Percentiles rank a stretch among this genome's conserved stretches.
These are phyloP conservation scores for Lanius ludovicianus DNA, from an alignment of 2,113 vertebrate genomes.

Conservation along the genomic window DNA sequence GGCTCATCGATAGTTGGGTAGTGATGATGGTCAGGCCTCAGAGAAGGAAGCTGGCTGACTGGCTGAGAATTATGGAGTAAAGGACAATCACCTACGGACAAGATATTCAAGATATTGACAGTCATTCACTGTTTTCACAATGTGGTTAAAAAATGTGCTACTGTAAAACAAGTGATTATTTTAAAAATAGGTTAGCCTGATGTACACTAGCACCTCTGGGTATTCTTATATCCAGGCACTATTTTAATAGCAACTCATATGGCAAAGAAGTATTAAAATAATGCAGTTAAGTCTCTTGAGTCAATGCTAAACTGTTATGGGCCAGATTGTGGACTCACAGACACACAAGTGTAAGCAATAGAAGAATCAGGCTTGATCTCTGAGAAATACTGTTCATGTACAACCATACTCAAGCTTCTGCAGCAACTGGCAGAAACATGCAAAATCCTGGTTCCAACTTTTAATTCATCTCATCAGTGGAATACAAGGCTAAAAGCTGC, in stretches of 20 bases:
- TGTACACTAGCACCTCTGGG: neutral
- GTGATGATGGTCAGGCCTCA: conserved; percentile 93
- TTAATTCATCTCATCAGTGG: neutral
- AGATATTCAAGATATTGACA: conserved; percentile 80
- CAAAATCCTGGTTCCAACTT: conserved; percentile 28
- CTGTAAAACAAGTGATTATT: conserved; percentile 58
- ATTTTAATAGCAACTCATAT: conserved; percentile 20
- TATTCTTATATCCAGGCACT: conserved; percentile 6
- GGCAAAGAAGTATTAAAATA: conserved; percentile 19
- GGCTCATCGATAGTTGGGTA: conserved; percentile 94
- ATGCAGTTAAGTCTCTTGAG: neutral
- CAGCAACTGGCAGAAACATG: neutral
- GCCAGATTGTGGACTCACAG: conserved; percentile 36
- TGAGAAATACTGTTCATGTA: conserved; percentile 21
- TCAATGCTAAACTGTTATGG: neutral
- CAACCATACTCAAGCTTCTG: neutral
- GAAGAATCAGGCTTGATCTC: conserved; percentile 54
- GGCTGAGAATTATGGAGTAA: conserved; percentile 87
- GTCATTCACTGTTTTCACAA: conserved; percentile 69
- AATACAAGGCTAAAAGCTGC: neutral
- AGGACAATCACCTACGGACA: conserved; percentile 83
- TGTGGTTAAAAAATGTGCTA: conserved; percentile 63
- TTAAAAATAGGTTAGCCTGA: neutral
- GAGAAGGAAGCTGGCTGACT: conserved; percentile 90
- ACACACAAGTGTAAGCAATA: conserved; percentile 18